phyloP scores from a whole-genome alignment of 2,113 vertebrate genomes.

The Gallinago jamesoni region DNA sequence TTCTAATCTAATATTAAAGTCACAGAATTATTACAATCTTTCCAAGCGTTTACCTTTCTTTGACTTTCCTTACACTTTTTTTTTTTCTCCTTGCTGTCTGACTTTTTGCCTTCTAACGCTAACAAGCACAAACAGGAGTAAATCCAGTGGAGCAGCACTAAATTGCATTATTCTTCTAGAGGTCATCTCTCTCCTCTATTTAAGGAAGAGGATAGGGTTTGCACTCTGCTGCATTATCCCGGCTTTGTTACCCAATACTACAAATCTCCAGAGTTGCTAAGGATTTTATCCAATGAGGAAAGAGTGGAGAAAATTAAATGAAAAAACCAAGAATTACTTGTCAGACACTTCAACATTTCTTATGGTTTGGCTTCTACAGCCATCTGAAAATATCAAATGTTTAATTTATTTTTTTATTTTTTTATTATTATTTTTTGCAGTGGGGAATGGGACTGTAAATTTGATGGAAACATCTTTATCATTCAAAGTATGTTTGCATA shows the following conservation, averaged over 20 bases:
- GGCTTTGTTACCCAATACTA: background rate
- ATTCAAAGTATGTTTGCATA: background rate
- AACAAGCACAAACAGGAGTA: constrained; percentile 32
- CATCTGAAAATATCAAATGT: background rate
- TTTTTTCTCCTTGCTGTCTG: background rate
- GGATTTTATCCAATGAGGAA: background rate
- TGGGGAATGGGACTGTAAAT: background rate
- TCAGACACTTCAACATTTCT: background rate
- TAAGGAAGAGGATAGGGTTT: background rate
- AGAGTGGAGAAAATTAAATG: background rate
- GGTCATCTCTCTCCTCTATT: background rate
- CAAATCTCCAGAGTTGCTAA: background rate
- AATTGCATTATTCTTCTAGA: constrained; percentile 6
- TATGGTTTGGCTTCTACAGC: background rate
- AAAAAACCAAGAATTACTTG: background rate
- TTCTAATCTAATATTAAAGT: background rate
- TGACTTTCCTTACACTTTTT: background rate
- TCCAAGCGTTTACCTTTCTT: background rate
- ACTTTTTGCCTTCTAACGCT: background rate
- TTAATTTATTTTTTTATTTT: background rate
- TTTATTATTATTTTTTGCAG: background rate
- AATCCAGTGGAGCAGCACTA: background rate
- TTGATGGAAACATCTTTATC: background rate
- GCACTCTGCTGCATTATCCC: background rate
- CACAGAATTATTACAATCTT: background rate